Percentiles rank a stretch among this genome's conserved stretches.
These are phyloP conservation scores for Oncorhynchus kisutch DNA, from an alignment of 2,113 vertebrate species.

Conservation along the genomic window DNA sequence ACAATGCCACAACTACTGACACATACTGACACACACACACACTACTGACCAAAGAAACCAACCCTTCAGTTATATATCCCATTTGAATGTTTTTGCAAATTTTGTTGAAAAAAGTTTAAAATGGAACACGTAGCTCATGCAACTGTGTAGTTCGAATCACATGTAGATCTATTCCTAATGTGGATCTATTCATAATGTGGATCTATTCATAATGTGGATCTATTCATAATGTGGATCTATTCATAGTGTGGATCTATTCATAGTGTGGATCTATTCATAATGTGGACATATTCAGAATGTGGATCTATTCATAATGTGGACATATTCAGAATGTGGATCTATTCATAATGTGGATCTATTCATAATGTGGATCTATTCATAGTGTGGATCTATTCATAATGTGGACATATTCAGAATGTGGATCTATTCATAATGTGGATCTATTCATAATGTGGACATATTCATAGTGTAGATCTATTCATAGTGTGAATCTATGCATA, in stretches of 20 bases:
- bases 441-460: not conserved
- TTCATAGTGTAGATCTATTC: no score
- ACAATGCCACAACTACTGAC: constrained; percentile 22
- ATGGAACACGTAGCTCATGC: no score
- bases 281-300: not conserved
- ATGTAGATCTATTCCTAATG: not conserved
- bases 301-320: not conserved
- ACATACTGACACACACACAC: not conserved
- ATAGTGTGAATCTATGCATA: no score
- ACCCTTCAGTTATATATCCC: not conserved
- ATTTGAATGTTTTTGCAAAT: no score
- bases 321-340: not conserved
- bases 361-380: not conserved
- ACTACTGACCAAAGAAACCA: constrained; percentile 6
- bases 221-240: not conserved
- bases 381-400: not conserved
- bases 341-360: not conserved
- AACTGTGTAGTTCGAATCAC: no score
- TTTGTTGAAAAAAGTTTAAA: no score
- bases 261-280: not conserved
- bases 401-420: not conserved
- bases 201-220: not conserved
- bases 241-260: not conserved
- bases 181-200: not conserved
- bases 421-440: not conserved